A percentile compares a stretch with the other conserved stretches of the same genome.
Evolutionary conservation across 1,140 invertebrate genomes (phyloP).

Genomic region (Periplaneta americana): DNA sequence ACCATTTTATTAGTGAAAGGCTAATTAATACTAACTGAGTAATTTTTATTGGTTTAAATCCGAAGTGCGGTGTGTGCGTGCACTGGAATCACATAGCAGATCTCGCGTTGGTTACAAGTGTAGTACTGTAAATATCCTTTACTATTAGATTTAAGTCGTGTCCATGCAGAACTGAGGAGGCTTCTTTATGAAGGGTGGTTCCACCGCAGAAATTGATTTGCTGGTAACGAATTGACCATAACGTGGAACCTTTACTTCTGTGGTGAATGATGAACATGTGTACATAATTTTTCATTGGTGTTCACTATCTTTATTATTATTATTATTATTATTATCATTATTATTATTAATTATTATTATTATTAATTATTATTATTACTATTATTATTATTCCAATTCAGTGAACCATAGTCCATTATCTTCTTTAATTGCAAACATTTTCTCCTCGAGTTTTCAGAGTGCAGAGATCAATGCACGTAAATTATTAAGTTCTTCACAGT

Average conservation of each 20-base stretch:
- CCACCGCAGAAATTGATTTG: background rate
- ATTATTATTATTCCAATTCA: too few relatives aligned
- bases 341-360: too few relatives aligned
- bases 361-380: too few relatives aligned
- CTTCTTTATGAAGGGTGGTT: background rate
- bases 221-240: background rate
- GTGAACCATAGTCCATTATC: too few relatives aligned
- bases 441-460: background rate
- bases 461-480: background rate
- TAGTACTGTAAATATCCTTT: background rate
- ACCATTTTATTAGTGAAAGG: background rate
- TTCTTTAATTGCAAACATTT: too few relatives aligned
- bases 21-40: background rate
- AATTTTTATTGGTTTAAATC: background rate
- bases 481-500: background rate
- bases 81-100: background rate
- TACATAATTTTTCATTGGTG: background rate
- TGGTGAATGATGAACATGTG: background rate
- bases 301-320: background rate
- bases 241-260: background rate
- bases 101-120: background rate
- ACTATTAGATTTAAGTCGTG: background rate
- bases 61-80: background rate
- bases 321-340: too few relatives aligned
- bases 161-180: background rate